Evolutionary conservation across 2,888 invertebrate species (phyloP), one percentile per base, ranked within the genome.

Genomic region (Paralinhomoeus sp.): DNA sequence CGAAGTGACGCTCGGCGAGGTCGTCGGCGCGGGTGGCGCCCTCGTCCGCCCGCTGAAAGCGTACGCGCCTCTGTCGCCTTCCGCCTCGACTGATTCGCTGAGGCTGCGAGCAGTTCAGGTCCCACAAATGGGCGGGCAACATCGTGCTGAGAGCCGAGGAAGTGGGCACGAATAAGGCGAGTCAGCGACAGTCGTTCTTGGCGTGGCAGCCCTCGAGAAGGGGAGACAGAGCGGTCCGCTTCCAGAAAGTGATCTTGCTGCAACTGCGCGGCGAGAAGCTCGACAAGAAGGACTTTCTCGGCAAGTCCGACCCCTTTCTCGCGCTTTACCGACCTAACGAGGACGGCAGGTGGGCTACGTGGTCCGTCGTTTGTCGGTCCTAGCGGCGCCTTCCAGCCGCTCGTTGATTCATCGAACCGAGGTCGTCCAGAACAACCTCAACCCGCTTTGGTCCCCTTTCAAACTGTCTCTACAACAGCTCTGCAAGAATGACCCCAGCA

Each of bases 341-440:
- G 48, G 65, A 65, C 49, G 59, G 54, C 41, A 62, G 57, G 64
- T 65, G 50, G 42, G 51, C 47, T 13, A 18, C 39, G 12, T n/a
- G n/a, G n/a, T n/a, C n/a, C n/a, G n/a, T n/a, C n/a, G n/a, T n/a
- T n/a, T n/a, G n/a, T n/a, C n/a, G n/a, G n/a, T n/a, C n/a, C n/a
- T n/a, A n/a, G n/a, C n/a, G 15, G 20, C 35, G 18, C n/a, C 24
- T 42, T 51, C 51, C 45, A 62, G 64, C 27, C 67, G 60, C 49
- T 61, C 65, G 35, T 57, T 68, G n/a, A 68, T 68, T 1, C 66
- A 70, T 51, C 65, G 69, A 51, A 69, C 68, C 41, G 71, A 72
- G 53, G 65, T 65, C 15, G 60, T 67, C 41, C 66, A 65, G 52
- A 66, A 64, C 47, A 67, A 67, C n/a, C 53, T 67, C 20, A 67